phyloP scores from a whole-genome alignment of 2,888 invertebrate species.

The Eupithecia subfuscata region DNA sequence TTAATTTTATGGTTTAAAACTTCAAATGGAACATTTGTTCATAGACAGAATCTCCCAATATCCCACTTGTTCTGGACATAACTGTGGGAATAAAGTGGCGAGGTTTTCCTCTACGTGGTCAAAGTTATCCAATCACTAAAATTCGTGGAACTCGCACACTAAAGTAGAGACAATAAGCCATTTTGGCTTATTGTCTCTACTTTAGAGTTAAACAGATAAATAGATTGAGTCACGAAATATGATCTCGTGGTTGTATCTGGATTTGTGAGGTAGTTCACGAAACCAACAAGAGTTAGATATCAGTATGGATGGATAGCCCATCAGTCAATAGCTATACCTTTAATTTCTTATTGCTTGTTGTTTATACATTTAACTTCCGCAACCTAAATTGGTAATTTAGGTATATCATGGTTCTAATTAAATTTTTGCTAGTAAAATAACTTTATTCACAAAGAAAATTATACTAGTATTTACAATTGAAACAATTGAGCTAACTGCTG shows the following conservation, averaged over 20 bases:
- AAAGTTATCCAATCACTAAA: slow-evolving; percentile 5
- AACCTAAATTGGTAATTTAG: not conserved
- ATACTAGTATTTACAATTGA: no score
- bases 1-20: not conserved
- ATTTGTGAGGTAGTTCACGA: not conserved
- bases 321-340: not conserved
- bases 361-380: not conserved
- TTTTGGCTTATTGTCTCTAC: slow-evolving; percentile 7
- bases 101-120: not conserved
- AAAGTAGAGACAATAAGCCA: not conserved
- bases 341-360: not conserved
- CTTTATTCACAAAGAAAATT: no score
- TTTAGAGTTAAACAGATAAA: not conserved
- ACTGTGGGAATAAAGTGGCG: not conserved
- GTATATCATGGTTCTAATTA: no score
- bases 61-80: not conserved
- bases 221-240: slow-evolving; percentile 4
- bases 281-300: not conserved
- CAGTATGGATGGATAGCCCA: not conserved
- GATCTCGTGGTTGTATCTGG: not conserved
- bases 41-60: not conserved
- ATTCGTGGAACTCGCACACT: slow-evolving; percentile 7
- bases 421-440: no score
- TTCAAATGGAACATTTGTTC: not conserved
- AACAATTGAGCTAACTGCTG: no score